phyloP scores from a whole-genome alignment of 2,113 vertebrate genomes.

The Perca flavescens region DNA sequence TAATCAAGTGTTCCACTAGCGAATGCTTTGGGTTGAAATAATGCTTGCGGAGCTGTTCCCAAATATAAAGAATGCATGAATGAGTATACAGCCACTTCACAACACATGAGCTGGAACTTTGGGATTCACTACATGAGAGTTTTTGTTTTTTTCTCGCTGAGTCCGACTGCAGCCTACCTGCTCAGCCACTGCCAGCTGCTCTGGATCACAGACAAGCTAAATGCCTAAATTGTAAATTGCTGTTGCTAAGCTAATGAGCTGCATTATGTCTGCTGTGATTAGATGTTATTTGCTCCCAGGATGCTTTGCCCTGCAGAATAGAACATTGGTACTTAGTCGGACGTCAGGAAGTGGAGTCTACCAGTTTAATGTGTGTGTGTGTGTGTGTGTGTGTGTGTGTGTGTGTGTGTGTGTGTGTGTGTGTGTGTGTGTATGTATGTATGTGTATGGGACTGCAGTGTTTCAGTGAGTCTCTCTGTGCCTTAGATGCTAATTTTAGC shows the following conservation, averaged over 20 bases:
- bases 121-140: neutral
- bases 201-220: conserved; percentile 22
- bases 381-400: conserved; percentile 25
- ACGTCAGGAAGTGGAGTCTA: conserved; percentile 44
- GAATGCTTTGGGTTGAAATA: neutral
- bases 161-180: conserved; percentile 1
- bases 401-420: conserved; percentile 11
- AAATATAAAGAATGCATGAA: neutral
- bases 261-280: conserved; percentile 57
- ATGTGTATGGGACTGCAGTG: neutral
- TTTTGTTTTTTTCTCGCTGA: neutral
- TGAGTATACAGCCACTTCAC: neutral
- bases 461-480: conserved; percentile 35
- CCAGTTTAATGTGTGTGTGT: conserved; percentile 12
- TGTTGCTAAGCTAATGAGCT: conserved; percentile 52
- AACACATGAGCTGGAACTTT: neutral
- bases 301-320: conserved; percentile 43
- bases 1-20: neutral
- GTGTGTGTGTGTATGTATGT: conserved; percentile 5
- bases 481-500: conserved; percentile 61
- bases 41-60: neutral
- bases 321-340: conserved; percentile 50
- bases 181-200: neutral
- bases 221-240: conserved; percentile 34
- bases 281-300: conserved; percentile 52